Evolutionary conservation across 2,888 invertebrate genomes (phyloP).

Genomic region (Prosopocoilus inquinatus): DNA sequence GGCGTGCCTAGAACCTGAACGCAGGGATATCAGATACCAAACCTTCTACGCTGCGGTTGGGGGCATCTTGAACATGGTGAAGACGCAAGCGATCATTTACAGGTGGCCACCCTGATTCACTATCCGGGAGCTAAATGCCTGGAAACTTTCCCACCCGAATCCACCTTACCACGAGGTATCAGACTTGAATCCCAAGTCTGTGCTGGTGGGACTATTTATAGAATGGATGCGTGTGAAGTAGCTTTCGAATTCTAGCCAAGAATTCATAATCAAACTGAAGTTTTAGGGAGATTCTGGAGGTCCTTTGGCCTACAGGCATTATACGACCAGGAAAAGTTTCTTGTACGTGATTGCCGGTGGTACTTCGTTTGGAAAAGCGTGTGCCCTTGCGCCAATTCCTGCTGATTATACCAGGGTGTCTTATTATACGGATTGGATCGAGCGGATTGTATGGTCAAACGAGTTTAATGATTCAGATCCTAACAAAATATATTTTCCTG

Average conservation of each 20-base stretch:
- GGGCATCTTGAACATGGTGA: constrained; percentile 51
- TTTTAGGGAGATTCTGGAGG: constrained; percentile 17
- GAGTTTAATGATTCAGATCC: background rate
- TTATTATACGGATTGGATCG: constrained; percentile 60
- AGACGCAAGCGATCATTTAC: constrained; percentile 4
- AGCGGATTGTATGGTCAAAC: constrained; percentile 58
- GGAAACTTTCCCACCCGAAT: background rate
- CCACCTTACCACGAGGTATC: constrained; percentile 11
- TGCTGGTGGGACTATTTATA: constrained; percentile 7
- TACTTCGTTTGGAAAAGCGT: constrained; percentile 16
- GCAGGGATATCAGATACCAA: background rate
- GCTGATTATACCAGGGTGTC: constrained; percentile 61
- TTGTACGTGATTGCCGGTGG: constrained; percentile 4
- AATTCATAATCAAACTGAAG: background rate
- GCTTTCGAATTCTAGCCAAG: background rate
- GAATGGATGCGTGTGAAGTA: constrained; percentile 16
- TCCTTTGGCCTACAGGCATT: background rate
- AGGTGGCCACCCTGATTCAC: background rate
- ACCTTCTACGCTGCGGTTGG: constrained; percentile 55
- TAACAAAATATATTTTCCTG: background rate
- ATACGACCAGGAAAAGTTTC: background rate
- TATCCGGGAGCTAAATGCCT: constrained; percentile 1
- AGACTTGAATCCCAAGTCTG: constrained; percentile 8
- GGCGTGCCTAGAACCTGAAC: constrained; percentile 45
- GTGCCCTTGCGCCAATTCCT: constrained; percentile 36